Evolutionary conservation across 2,113 vertebrate species (phyloP).

Genomic region (Callionymus lyra): DNA sequence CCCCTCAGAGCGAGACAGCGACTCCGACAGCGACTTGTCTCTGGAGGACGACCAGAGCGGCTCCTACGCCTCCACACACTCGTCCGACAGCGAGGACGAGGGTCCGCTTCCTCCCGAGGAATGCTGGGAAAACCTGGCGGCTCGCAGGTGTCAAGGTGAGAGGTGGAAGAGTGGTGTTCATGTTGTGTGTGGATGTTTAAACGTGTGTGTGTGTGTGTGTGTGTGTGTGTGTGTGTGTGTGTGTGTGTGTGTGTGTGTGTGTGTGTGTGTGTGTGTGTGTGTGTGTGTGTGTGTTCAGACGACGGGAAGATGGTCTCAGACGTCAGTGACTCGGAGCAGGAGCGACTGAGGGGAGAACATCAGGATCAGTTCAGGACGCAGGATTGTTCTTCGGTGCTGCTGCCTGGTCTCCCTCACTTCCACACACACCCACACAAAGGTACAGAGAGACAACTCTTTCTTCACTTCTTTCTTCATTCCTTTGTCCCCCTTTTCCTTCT

Average conservation of each 20-base stretch:
- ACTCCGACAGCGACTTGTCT: conserved; percentile 88
- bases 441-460: conserved; percentile 19
- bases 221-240: too few species aligned
- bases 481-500: too few species aligned
- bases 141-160: conserved; percentile 30
- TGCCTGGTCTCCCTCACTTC: conserved; percentile 63
- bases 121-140: conserved; percentile 77
- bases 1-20: conserved; percentile 73
- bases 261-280: too few species aligned
- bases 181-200: too few species aligned
- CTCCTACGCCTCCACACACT: conserved; percentile 84
- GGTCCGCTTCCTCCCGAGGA: conserved; percentile 66
- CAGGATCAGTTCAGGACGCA: conserved; percentile 19
- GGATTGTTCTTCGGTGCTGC: conserved; percentile 40
- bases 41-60: conserved; percentile 85
- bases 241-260: too few species aligned
- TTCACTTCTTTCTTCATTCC: background rate
- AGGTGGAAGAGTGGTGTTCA: too few species aligned
- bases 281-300: conserved; percentile 38
- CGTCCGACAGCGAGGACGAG: conserved; percentile 86
- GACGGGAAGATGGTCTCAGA: conserved; percentile 3
- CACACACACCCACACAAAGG: conserved; percentile 76
- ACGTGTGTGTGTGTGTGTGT: too few species aligned
- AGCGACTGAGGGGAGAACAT: too few species aligned
- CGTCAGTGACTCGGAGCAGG: too few species aligned